phyloP scores from a whole-genome alignment of 2,797 vertebrate species.

The Anisognathus igniventris region DNA sequence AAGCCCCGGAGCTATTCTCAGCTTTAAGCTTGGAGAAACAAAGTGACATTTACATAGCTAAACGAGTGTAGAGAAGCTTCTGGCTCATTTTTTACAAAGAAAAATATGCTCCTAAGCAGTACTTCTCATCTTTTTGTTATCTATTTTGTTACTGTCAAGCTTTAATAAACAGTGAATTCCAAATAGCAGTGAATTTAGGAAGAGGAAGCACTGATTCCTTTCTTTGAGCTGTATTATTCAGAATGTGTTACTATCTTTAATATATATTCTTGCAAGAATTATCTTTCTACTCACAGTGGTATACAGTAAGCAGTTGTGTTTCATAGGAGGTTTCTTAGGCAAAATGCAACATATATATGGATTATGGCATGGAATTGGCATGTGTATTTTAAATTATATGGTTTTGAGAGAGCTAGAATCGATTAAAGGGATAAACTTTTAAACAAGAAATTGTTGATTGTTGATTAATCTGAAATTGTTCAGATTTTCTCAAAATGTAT shows the following conservation, averaged over 20 bases:
- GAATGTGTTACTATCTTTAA: neutral
- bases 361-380: neutral
- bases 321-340: neutral
- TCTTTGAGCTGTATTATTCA: neutral
- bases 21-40: conserved; percentile 69
- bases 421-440: neutral
- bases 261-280: neutral
- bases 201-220: neutral
- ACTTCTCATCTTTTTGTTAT: conserved; percentile 14
- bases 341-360: neutral
- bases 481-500: neutral
- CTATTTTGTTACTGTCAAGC: neutral
- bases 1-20: conserved; percentile 71
- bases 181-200: conserved; percentile 8
- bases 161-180: conserved; percentile 23
- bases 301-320: neutral
- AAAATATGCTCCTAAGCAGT: conserved; percentile 33
- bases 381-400: neutral
- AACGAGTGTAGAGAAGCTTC: conserved; percentile 60
- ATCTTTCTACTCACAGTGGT: neutral
- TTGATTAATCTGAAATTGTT: neutral
- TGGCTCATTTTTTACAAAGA: conserved; percentile 47
- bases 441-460: neutral
- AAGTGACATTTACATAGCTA: conserved; percentile 73
- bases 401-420: neutral